These are phyloP conservation scores for Adelosebastes latens DNA, from an alignment of 2,797 vertebrate species.

Conservation along the genomic window DNA sequence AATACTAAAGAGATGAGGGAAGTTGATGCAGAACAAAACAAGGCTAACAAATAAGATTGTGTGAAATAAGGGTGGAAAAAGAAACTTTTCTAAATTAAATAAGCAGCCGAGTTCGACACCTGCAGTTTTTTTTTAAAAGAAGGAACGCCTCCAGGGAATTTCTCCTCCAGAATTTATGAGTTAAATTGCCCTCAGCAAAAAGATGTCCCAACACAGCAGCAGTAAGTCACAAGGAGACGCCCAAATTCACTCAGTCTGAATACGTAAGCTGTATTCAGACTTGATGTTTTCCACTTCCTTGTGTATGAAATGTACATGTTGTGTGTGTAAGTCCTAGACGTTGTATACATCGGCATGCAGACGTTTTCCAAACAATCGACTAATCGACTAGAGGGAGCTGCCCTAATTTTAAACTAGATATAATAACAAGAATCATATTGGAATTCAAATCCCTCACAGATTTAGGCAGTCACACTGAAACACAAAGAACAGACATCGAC, in stretches of 20 bases:
- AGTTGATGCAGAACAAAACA: neutral
- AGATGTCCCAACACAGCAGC: slow-evolving; percentile 66
- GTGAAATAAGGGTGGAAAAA: slow-evolving; percentile 3
- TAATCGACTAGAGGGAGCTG: no score
- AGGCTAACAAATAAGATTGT: neutral
- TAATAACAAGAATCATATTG: neutral
- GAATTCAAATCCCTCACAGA: neutral
- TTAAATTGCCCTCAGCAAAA: slow-evolving; percentile 74
- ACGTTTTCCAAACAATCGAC: neutral
- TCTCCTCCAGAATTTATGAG: slow-evolving; percentile 77
- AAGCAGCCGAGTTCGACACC: slow-evolving; percentile 30
- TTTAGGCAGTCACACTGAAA: neutral
- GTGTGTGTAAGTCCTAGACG: neutral
- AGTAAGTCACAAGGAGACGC: slow-evolving; percentile 34
- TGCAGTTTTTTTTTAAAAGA: slow-evolving; percentile 47
- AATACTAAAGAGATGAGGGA: neutral
- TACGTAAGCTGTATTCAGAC: slow-evolving; percentile 25
- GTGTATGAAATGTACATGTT: neutral
- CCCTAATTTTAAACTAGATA: neutral
- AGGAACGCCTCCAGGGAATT: slow-evolving; percentile 70
- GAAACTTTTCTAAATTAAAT: slow-evolving; percentile 14
- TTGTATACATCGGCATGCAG: neutral
- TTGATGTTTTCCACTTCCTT: slow-evolving; percentile 12
- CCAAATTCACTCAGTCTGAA: slow-evolving; percentile 32
- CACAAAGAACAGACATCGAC: neutral